phyloP scores from a whole-genome alignment of 2,113 vertebrate species.

The Oncorhynchus tshawytscha region DNA sequence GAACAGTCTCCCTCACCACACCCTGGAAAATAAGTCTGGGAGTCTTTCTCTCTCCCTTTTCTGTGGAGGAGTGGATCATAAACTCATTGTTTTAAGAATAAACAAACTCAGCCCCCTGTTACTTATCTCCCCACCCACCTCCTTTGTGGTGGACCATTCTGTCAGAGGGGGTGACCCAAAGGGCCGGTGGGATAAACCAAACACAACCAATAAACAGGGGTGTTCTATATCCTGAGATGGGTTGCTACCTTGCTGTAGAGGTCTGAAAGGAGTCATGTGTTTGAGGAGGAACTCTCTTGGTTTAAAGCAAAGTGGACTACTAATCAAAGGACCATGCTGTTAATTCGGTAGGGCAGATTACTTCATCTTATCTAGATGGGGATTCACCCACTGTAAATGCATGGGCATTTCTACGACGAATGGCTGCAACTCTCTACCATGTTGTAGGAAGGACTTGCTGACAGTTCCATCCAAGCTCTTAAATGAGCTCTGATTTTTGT shows the following conservation, averaged over 20 bases:
- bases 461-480: background rate
- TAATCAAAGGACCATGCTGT: background rate
- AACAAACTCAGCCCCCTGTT: conserved; percentile 20
- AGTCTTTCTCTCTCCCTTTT: conserved; percentile 11
- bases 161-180: conserved; percentile 14
- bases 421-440: background rate
- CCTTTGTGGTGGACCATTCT: conserved; percentile 15
- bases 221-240: background rate
- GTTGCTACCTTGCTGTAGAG: conserved; percentile 8
- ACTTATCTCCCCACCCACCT: background rate
- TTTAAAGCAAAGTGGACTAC: background rate
- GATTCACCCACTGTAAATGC: background rate
- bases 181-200: conserved; percentile 18
- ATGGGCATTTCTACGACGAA: background rate
- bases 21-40: conserved; percentile 5
- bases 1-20: background rate
- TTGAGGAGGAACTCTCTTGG: background rate
- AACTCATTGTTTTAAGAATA: conserved; percentile 39
- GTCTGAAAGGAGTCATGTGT: conserved; percentile 14
- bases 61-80: conserved; percentile 7
- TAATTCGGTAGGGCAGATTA: conserved; percentile 5
- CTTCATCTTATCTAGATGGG: background rate
- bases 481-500: too few species aligned
- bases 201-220: conserved; percentile 3
- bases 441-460: background rate